Base-by-base conservation (phyloP, 1,140 invertebrate genomes). In the Heliconius himera region DNA sequence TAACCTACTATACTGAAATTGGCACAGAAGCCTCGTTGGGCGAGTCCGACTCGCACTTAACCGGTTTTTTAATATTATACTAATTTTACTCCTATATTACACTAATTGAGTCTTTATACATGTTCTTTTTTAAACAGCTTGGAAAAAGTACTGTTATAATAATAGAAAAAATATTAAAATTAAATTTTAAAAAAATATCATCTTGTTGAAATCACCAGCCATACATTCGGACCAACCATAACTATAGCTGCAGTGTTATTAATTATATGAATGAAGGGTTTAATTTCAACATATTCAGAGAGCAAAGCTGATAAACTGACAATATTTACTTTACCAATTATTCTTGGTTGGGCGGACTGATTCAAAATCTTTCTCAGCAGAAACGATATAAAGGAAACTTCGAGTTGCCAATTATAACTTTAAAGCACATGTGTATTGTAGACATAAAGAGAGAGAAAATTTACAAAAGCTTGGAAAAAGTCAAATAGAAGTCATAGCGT, bases 321-420 rank as follows among this genome's bases (percentile, higher is more conserved):
- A 29, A 75, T 79, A 79, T 79, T 79, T 79, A 41, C 49, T 74
- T 79, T 54, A 75, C 56, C 70, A 79, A 79, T 60, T 74, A 79
- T 79, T 73, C 78, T 74, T 51, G 36, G 70, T 22, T 74, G 29
- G 16, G 33, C 36, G 78, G 36, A 54, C 60, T 75, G 73, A 54
- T 16, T 66, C 60, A 66, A 16, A 54, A 60, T 22, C 20, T 9
- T 60, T 60, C 22, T 26, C 22, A n/a, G 54, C n/a, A 56, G 22
- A 66, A 66, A 66, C 11, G n/a, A 3, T 22, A n/a, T 22, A 26
- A 66, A 29, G 11, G 60, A 66, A 74, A 79, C 73, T 74, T 79
- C 54, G 29, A 79, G 22, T 51, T 33, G 60, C 78, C 78, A 79
- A 79, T 79, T 79, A 79, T 79, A 79, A 79, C 60, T 79, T 79